These are phyloP conservation scores for Numida meleagris DNA, from an alignment of 2,113 vertebrate species.

Conservation along the genomic window DNA sequence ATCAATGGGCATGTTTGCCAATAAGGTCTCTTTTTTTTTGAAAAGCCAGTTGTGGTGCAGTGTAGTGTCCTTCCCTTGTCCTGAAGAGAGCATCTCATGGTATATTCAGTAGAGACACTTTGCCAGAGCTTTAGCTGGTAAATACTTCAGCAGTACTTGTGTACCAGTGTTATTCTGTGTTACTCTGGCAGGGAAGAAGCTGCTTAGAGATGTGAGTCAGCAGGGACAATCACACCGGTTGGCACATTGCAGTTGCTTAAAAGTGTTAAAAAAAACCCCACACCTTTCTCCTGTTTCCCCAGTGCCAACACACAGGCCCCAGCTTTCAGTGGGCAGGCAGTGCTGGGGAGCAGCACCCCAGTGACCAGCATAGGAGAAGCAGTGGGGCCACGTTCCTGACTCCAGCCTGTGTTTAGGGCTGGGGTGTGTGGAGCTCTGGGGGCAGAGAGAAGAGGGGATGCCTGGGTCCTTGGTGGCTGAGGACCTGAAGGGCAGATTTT, in stretches of 20 bases:
- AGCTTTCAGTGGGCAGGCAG: background rate
- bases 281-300: background rate
- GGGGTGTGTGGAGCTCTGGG: background rate
- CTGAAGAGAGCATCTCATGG: background rate
- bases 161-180: background rate
- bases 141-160: background rate
- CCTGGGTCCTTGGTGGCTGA: background rate
- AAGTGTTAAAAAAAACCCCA: background rate
- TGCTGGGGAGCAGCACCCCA: background rate
- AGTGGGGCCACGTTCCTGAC: accelerated
- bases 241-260: background rate
- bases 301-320: background rate
- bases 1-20: background rate
- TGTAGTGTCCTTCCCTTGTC: background rate
- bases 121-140: background rate
- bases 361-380: background rate
- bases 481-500: background rate
- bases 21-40: background rate
- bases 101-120: background rate
- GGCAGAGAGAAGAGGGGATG: background rate
- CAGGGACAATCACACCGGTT: slow-evolving; percentile 12
- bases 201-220: background rate
- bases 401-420: background rate
- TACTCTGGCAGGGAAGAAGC: background rate
- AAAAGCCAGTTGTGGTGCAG: background rate